Conservation (phyloP, 2,113 vertebrate genomes). For the Gallinago undulata region DNA sequence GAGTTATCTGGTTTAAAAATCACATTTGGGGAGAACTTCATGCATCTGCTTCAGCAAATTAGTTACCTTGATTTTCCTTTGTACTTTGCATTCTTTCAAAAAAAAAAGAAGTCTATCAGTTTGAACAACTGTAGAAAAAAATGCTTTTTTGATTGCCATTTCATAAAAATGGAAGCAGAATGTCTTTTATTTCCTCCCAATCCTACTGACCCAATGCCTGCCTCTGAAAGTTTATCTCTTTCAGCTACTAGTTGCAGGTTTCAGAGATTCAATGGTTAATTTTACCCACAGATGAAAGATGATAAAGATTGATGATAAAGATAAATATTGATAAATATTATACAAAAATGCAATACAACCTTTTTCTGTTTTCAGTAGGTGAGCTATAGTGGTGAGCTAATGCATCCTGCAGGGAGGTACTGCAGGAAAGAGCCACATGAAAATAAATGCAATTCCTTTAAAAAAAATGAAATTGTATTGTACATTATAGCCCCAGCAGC, state of each 20-base stretch:
- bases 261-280: not conserved
- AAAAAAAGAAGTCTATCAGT: not conserved
- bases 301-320: too few species aligned
- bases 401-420: not conserved
- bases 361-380: not conserved
- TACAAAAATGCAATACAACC: not conserved
- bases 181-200: not conserved
- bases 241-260: not conserved
- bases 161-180: not conserved
- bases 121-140: not conserved
- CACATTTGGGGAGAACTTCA: not conserved
- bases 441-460: not conserved
- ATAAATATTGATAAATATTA: not conserved
- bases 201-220: not conserved
- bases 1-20: slow-evolving; percentile 25
- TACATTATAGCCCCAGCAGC: not conserved
- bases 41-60: not conserved
- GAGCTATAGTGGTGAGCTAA: not conserved
- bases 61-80: not conserved
- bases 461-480: not conserved
- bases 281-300: not conserved
- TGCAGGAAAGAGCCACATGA: not conserved
- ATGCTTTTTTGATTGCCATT: not conserved
- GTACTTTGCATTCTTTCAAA: not conserved
- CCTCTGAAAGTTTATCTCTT: not conserved